Evolutionary conservation across 1,140 invertebrate genomes (phyloP), one percentile per base, ranked within the genome.

Genomic region (Cyclargus thomasi): DNA sequence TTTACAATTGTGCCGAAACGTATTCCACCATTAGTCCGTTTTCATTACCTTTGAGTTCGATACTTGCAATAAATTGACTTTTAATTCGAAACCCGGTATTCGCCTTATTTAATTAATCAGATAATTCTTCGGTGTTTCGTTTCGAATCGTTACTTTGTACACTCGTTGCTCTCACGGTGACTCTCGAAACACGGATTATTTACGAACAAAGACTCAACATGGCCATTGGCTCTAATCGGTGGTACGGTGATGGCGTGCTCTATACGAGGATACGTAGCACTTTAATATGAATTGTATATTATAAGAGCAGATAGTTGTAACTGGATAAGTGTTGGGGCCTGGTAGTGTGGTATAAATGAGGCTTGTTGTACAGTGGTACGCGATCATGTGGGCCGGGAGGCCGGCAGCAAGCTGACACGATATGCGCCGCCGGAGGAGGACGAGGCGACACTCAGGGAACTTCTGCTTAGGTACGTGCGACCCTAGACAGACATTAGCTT

Each of bases 401-500:
- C 80, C 83, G 90, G 85, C 85, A 83, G 90, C 88, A 91, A 91
- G 90, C 87, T 90, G 91, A 90, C 88, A 83, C 86, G 89, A 90
- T 90, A 91, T 91, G 90, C 89, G 89, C 83, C 90, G 90, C 93
- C 94, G 92, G 94, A 94, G 90, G 95, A 96, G 90, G 95, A 95
- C 92, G 95, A 95, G 92, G 94, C 95, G 86, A 95, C 94, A 93
- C 94, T 96, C 91, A 95, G 94, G 93, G 94, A 95, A 93, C 93
- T 96, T 92, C 94, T 96, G 92, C 93, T 96, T 94, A 96, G 95
- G 95, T 96, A 95, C 90, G 92, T 92, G 81, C 74, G 74, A 85
- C 75, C 77, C 72, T 85, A 84, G 80, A 78, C 76, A 84, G 76
- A 80, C 73, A 85, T 73, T 83, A 85, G 83, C 86, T 88, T 88